Percentiles rank a stretch among this genome's conserved stretches.
phyloP scores from a whole-genome alignment of 2,888 invertebrate genomes.

The Lithosia quadra region DNA sequence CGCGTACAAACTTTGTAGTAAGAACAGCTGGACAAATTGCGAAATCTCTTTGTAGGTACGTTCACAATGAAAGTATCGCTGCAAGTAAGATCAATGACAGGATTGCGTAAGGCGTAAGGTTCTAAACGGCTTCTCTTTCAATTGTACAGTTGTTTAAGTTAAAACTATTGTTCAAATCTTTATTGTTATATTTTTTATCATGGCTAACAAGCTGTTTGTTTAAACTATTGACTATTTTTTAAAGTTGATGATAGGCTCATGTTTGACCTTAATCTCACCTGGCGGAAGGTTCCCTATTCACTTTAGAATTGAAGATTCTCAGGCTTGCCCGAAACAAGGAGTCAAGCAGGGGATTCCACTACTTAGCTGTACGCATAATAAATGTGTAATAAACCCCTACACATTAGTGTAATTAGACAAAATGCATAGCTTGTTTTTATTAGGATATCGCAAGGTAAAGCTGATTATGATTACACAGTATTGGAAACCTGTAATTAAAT shows the following conservation, averaged over 20 bases:
- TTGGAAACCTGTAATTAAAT: too few relatives aligned
- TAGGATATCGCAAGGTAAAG: too few relatives aligned
- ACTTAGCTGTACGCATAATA: too few relatives aligned
- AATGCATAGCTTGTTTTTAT: background rate
- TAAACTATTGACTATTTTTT: too few relatives aligned
- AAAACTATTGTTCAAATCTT: conserved; percentile 28
- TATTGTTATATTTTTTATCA: conserved; percentile 30
- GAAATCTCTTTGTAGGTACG: conserved; percentile 36
- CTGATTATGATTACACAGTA: too few relatives aligned
- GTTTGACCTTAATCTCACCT: too few relatives aligned
- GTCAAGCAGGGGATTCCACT: too few relatives aligned
- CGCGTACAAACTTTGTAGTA: conserved; percentile 8
- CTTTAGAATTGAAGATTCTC: too few relatives aligned
- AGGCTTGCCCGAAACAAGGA: too few relatives aligned
- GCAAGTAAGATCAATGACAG: conserved; percentile 44
- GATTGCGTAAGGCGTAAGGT: conserved; percentile 32
- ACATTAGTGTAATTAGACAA: background rate
- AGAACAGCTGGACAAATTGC: conserved; percentile 24
- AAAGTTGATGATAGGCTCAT: too few relatives aligned
- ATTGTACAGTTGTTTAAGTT: conserved; percentile 13
- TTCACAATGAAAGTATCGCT: conserved; percentile 35
- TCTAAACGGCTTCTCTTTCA: background rate
- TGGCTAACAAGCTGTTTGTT: background rate
- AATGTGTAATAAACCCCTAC: too few relatives aligned
- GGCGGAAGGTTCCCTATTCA: too few relatives aligned